Conservation (phyloP, 2,797 vertebrate species). For the Periophthalmus magnuspinnatus region DNA sequence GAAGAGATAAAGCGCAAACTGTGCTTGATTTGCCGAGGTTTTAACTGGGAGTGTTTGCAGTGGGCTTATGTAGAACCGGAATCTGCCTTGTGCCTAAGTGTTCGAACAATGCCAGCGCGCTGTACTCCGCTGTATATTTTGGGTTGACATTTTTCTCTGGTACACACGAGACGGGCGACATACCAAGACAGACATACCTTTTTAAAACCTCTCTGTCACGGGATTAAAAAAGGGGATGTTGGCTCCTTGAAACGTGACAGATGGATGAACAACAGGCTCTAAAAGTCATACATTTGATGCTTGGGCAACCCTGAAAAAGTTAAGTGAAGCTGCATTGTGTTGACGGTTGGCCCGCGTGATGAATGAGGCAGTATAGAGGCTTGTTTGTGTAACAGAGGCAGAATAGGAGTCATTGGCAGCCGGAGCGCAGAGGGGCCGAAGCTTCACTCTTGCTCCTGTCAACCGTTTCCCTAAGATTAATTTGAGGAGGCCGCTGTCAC, state of each 20-base stretch:
- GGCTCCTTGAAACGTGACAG: slow-evolving; percentile 67
- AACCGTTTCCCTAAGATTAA: slow-evolving; percentile 50
- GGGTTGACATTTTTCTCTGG: slow-evolving; percentile 51
- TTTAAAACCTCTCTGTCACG: slow-evolving; percentile 47
- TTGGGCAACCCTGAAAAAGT: slow-evolving; percentile 69
- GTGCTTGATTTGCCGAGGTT: slow-evolving; percentile 50
- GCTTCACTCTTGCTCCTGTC: slow-evolving; percentile 36
- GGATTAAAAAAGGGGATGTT: slow-evolving; percentile 56
- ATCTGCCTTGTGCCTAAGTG: slow-evolving; percentile 43
- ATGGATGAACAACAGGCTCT: slow-evolving; percentile 65
- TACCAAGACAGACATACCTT: slow-evolving; percentile 52
- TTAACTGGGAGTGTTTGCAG: slow-evolving; percentile 41
- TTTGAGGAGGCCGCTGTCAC: slow-evolving; percentile 45
- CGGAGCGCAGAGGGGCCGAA: slow-evolving; percentile 31
- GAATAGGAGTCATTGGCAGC: slow-evolving; percentile 39
- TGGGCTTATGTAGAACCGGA: slow-evolving; percentile 43
- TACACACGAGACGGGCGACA: slow-evolving; percentile 46
- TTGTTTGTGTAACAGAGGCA: slow-evolving; percentile 6
- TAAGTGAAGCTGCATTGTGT: slow-evolving; percentile 66
- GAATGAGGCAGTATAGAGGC: slow-evolving; percentile 51
- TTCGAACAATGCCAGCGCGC: slow-evolving; percentile 47
- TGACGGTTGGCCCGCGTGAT: slow-evolving; percentile 60
- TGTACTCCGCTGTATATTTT: slow-evolving; percentile 51
- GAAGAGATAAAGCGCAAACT: slow-evolving; percentile 38
- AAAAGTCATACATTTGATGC: slow-evolving; percentile 71